Evolutionary conservation across 35 echinoderm and acorn worm species (phyloP).

Genomic region (Lytechinus variegatus): DNA sequence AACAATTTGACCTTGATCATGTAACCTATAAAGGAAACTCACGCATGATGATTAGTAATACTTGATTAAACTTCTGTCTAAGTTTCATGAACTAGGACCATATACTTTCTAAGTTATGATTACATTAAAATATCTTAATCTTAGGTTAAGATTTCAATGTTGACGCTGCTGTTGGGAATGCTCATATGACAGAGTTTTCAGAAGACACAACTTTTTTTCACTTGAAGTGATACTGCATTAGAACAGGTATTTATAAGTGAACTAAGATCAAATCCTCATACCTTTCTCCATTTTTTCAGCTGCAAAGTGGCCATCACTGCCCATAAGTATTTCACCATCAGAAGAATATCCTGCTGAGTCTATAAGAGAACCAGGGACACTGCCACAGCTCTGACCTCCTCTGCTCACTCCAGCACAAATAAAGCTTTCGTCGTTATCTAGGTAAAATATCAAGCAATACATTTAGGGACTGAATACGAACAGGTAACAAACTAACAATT

Average conservation of each 20-base stretch:
- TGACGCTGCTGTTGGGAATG: too few relatives aligned
- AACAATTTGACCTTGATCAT: too few relatives aligned
- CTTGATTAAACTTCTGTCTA: too few relatives aligned
- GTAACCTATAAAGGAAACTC: too few relatives aligned
- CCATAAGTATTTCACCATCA: constrained; percentile 54
- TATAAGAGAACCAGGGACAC: constrained; percentile 70
- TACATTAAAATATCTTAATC: background rate
- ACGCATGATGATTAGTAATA: too few relatives aligned
- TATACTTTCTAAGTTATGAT: too few relatives aligned
- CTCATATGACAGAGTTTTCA: too few relatives aligned
- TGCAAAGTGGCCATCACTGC: background rate
- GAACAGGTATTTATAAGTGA: background rate
- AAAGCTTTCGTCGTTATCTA: constrained; percentile 63
- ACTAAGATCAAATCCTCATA: background rate
- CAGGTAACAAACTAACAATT: too few relatives aligned
- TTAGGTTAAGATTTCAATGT: background rate
- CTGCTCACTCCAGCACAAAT: constrained; percentile 86
- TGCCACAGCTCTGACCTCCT: constrained; percentile 79
- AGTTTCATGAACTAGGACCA: too few relatives aligned
- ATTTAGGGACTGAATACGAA: too few relatives aligned
- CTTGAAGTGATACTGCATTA: background rate
- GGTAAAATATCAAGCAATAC: background rate
- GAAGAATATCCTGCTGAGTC: constrained; percentile 81
- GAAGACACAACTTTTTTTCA: background rate
- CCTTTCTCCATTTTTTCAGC: constrained; percentile 58